Conservation (phyloP, 1,140 invertebrate species). For the Eueides isabella region DNA sequence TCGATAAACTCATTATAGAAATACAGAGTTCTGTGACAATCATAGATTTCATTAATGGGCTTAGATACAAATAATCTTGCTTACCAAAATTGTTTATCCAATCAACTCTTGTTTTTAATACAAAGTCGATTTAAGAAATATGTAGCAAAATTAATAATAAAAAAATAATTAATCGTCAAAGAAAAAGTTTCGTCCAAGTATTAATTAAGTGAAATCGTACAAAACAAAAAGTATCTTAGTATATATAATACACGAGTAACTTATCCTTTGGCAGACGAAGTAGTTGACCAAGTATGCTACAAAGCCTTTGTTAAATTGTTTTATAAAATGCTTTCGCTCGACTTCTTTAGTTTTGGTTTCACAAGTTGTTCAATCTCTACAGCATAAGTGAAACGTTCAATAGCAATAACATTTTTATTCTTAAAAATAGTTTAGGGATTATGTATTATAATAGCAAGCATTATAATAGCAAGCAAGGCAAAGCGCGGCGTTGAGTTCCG, state of each 20-base stretch:
- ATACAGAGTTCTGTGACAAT: no score
- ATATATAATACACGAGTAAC: not conserved
- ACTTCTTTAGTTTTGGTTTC: slow-evolving; percentile 4
- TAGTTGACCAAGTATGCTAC: slow-evolving; percentile 2
- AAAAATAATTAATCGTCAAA: not conserved
- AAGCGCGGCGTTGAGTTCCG: no score
- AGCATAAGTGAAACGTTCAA: not conserved
- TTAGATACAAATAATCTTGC: no score
- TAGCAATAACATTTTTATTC: no score
- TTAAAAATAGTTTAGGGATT: not conserved
- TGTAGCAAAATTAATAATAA: not conserved
- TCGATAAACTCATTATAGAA: no score
- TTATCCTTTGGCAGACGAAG: not conserved
- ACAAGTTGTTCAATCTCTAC: not conserved
- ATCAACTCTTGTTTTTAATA: not conserved
- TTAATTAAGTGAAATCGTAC: not conserved
- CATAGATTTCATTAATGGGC: no score
- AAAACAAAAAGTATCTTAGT: not conserved
- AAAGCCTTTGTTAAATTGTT: slow-evolving; percentile 6
- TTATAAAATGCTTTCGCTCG: slow-evolving; percentile 1
- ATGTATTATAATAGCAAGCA: no score
- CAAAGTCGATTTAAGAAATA: not conserved
- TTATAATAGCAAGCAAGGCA: no score
- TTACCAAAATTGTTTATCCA: no score
- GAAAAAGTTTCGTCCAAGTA: not conserved